phyloP scores from a whole-genome alignment of 1,140 invertebrate species.

The Neelides sp. region DNA sequence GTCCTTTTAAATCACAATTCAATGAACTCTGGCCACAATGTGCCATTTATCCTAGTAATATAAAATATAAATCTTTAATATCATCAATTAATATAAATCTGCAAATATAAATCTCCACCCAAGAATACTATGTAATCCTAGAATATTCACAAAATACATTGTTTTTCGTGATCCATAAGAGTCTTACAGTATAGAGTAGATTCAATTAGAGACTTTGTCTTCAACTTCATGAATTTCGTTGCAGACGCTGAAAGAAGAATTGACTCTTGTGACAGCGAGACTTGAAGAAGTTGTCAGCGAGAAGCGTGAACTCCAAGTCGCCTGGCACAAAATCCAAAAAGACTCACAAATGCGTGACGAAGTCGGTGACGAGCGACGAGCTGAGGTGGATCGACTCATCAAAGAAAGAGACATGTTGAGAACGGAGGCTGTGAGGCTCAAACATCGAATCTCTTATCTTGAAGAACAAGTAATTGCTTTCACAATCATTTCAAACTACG shows the following conservation, averaged over 20 bases:
- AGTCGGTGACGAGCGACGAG: constrained; percentile 31
- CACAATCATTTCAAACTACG: too few species aligned
- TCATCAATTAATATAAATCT: too few species aligned
- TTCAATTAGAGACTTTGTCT: not conserved
- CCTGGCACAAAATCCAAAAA: constrained; percentile 27
- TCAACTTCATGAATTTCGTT: constrained; percentile 3
- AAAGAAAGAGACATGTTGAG: constrained; percentile 43
- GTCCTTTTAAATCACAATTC: too few species aligned
- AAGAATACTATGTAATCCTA: too few species aligned
- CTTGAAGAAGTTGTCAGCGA: constrained; percentile 39
- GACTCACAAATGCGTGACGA: constrained; percentile 37
- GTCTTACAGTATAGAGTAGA: not conserved
- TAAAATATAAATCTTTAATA: too few species aligned
- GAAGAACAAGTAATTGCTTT: constrained; percentile 59
- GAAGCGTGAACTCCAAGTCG: constrained; percentile 27
- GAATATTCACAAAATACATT: too few species aligned
- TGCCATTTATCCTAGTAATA: too few species aligned
- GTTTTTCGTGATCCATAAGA: too few species aligned
- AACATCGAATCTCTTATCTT: constrained; percentile 73
- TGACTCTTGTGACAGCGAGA: constrained; percentile 28
- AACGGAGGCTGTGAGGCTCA: constrained; percentile 66
- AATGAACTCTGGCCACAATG: too few species aligned
- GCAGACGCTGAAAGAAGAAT: constrained; percentile 29
- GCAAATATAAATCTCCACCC: too few species aligned
- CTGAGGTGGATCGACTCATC: constrained; percentile 24